These are phyloP conservation scores for Berghia stephanieae DNA, from an alignment of 1,140 invertebrate species.

Conservation along the genomic window DNA sequence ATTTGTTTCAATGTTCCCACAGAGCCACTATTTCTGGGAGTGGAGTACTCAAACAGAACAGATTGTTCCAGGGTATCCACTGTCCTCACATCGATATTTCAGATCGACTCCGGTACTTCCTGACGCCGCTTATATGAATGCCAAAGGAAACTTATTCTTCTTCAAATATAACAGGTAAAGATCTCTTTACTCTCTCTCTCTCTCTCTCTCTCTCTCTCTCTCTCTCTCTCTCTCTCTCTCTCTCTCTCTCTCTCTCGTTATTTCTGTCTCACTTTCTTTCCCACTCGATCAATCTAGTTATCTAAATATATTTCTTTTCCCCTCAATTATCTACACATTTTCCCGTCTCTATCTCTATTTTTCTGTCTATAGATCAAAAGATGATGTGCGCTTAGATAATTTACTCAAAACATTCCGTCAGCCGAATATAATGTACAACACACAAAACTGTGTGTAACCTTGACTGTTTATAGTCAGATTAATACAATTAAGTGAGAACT, in stretches of 20 bases:
- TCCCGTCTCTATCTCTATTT: no score
- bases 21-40: constrained; percentile 34
- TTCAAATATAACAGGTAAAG: constrained; percentile 69
- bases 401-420: no score
- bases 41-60: constrained; percentile 20
- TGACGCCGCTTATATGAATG: constrained; percentile 1
- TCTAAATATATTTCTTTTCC: no score
- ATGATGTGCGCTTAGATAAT: no score
- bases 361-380: no score
- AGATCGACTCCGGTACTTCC: not conserved
- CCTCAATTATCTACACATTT: no score
- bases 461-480: no score
- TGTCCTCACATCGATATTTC: not conserved
- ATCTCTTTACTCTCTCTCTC: constrained; percentile 51
- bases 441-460: no score
- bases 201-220: constrained; percentile 17
- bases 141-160: constrained; percentile 20
- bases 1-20: not conserved
- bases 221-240: not conserved
- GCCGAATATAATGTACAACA: no score
- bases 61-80: constrained; percentile 19
- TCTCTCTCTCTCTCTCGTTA: not conserved
- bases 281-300: no score
- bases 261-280: not conserved
- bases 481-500: no score